Percentiles rank a stretch among this genome's conserved stretches.
phyloP scores from a whole-genome alignment of 2,888 invertebrate genomes.

The Cistogaster globosa region DNA sequence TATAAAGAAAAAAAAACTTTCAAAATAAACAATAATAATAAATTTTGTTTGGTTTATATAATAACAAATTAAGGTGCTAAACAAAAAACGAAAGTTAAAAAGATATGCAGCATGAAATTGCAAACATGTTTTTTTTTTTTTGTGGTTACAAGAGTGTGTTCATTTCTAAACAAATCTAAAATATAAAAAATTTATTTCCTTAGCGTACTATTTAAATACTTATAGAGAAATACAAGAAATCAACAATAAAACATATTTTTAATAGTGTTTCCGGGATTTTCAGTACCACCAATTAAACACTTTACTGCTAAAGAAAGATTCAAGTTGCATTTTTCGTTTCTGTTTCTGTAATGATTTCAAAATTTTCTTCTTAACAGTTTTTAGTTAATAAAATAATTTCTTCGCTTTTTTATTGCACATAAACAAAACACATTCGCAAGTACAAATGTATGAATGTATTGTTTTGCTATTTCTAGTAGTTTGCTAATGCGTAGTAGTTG shows the following conservation, averaged over 20 bases:
- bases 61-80: slow-evolving; percentile 39
- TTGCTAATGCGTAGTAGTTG: slow-evolving; percentile 54
- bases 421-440: too few relatives aligned
- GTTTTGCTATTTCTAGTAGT: slow-evolving; percentile 17
- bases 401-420: background rate
- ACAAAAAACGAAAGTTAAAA: slow-evolving; percentile 42
- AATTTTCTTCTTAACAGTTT: slow-evolving; percentile 22
- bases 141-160: slow-evolving; percentile 4
- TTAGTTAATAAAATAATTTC: slow-evolving; percentile 14
- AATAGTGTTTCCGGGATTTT: slow-evolving; percentile 47
- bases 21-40: slow-evolving; percentile 1
- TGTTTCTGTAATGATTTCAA: slow-evolving; percentile 19
- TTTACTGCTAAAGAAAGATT: slow-evolving; percentile 40
- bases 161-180: slow-evolving; percentile 48
- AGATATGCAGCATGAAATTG: slow-evolving; percentile 30
- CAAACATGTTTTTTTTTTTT: background rate
- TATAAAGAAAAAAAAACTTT: slow-evolving; percentile 6
- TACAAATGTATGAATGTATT: background rate
- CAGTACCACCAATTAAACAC: slow-evolving; percentile 17
- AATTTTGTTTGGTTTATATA: slow-evolving; percentile 49
- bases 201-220: background rate
- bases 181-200: slow-evolving; percentile 31
- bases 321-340: slow-evolving; percentile 16
- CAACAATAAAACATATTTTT: slow-evolving; percentile 19
- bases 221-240: slow-evolving; percentile 16